Base-by-base conservation (phyloP, 1,140 invertebrate species). In the Carcinoscorpius rotundicauda region DNA sequence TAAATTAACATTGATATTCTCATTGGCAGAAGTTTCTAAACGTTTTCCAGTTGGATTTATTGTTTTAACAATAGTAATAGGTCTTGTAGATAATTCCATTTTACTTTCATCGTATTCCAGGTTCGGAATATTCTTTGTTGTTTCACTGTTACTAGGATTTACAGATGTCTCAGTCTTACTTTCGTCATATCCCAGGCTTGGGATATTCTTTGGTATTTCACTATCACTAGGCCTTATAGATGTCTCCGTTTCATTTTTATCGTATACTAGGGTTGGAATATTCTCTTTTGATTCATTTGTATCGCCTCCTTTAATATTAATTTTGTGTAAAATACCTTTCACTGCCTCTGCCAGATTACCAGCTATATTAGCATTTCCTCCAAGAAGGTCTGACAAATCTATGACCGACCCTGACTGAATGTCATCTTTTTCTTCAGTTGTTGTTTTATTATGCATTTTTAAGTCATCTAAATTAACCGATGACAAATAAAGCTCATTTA, bases 271-370 rank as follows among this genome's bases (percentile, higher is more conserved):
- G 29, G 29, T 29, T 29, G 55, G 51, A 3, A 48, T 50, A 5
- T 52, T 59, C 4, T 29, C 9, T 56, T 59, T 51, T 63, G 11
- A 55, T 49, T 9, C n/a, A 51, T 51, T 67, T 6, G 65, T 71
- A 11, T 61, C 61, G 61, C 69, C 71, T 8, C 64, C 67, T 29
- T 29, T 29, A 29, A 29, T 29, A 29, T 29, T 29, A 29, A 29
- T 29, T 29, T 29, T 29, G 29, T 29, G 29, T 29, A 29, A 29
- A 29, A 73, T 73, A 61, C 71, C 72, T 62, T 73, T 73, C 10
- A 73, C 73, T 5, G 72, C 70, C 61, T 69, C 71, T 11, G 72
- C 72, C 11, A 73, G 57, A 60, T 71, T 72, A 55, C 72, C 70
- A 10, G 69, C 68, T 5, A 71, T 49, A 61, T 72, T 72, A 49